phyloP scores from a whole-genome alignment of 35 echinoderm and acorn worm genomes.

The Apostichopus parvimensis region DNA sequence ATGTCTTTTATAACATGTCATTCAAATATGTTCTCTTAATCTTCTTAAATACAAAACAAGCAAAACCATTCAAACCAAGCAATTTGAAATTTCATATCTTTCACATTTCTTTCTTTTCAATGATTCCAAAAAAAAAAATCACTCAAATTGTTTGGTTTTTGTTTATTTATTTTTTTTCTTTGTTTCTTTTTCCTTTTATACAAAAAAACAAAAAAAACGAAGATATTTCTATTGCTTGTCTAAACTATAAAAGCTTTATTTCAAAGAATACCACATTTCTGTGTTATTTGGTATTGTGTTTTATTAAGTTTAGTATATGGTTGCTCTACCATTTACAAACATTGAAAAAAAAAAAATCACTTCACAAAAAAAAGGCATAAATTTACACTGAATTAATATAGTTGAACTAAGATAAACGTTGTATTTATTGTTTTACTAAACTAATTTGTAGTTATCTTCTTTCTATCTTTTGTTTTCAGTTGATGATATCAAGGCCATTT shows the following conservation, averaged over 20 bases:
- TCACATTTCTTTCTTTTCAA: neutral
- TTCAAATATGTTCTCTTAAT: neutral
- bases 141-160: neutral
- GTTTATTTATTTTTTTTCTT: neutral
- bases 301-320: neutral
- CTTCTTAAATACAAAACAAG: neutral
- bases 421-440: neutral
- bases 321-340: neutral
- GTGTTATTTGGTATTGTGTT: neutral
- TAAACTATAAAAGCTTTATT: conserved; percentile 6
- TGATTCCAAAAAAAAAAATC: too few species aligned
- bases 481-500: neutral
- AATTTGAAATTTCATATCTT: neutral
- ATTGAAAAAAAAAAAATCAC: conserved; percentile 7
- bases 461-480: neutral
- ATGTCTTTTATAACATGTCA: conserved; percentile 14
- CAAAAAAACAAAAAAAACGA: neutral
- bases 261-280: neutral
- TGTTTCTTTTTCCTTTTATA: neutral
- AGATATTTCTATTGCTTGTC: conserved; percentile 4
- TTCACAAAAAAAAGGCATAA: neutral
- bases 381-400: conserved; percentile 16
- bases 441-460: neutral
- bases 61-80: neutral
- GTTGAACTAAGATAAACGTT: neutral